These are phyloP conservation scores for Lates japonicus DNA, from an alignment of 2,797 vertebrate species.

Conservation along the genomic window DNA sequence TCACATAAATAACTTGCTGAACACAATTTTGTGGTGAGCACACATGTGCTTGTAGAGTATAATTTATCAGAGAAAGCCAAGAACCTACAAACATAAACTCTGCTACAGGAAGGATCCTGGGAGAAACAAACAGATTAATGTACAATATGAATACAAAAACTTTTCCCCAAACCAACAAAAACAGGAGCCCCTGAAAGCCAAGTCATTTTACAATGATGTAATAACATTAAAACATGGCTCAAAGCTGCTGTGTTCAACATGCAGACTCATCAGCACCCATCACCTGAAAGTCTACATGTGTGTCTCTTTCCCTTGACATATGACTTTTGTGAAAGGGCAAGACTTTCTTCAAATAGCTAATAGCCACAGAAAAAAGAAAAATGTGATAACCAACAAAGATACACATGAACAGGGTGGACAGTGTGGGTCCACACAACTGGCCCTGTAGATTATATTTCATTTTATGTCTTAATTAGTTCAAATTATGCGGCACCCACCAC, in stretches of 20 bases:
- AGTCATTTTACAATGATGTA: background rate
- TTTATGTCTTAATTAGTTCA: background rate
- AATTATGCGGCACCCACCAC: background rate
- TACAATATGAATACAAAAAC: background rate
- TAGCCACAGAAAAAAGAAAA: background rate
- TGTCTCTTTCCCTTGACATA: background rate
- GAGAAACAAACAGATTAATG: background rate
- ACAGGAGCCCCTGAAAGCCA: background rate
- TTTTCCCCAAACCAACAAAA: background rate
- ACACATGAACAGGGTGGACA: background rate
- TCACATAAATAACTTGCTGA: background rate
- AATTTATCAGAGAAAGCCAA: background rate
- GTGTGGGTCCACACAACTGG: background rate
- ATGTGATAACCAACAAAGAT: background rate
- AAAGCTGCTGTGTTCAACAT: background rate
- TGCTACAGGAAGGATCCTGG: background rate
- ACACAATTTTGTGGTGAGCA: background rate
- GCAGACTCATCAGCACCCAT: background rate
- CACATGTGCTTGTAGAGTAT: background rate
- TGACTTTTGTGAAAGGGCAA: background rate
- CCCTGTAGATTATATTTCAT: background rate
- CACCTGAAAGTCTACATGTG: conserved; percentile 8
- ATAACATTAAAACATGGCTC: background rate
- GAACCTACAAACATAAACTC: background rate
- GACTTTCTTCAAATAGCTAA: background rate